Base-by-base conservation (phyloP, 1,140 invertebrate species). In the Megalopta genalis region DNA sequence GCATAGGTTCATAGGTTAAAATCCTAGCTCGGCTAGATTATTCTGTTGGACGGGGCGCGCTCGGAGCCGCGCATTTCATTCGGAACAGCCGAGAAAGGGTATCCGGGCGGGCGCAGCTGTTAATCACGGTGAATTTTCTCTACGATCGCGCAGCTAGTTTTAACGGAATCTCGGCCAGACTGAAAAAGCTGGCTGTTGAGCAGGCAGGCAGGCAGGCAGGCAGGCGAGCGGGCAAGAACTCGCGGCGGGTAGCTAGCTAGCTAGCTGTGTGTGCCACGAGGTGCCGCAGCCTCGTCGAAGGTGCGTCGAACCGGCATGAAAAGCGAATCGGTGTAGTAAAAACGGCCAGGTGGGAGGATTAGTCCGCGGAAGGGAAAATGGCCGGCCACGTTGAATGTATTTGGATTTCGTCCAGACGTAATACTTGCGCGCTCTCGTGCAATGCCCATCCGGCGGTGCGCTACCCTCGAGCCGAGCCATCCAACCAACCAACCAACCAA, bases 361-460 rank as follows among this genome's bases (percentile, higher is more conserved):
- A 85, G 75, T 60, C 37, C 21, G 54, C 74, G 23, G 39, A 64
- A 52, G 72, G 78, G 16, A 67, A 78, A 57, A 71, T 65, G 65
- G 77, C 27, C 54, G 42, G 67, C 52, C 27, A 49, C 37, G 76
- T 59, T 72, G 80, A 86, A 85, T 84, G 77, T 82, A 83, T 83
- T 87, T 84, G 87, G 82, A 86, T 84, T 86, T 88, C 65, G 80
- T 86, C 60, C 76, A 71, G 79, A 82, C 74, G 73, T 76, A 81
- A 81, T 80, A 74, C 77, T 68, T 46, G 74, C 60, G 74, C 60
- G 78, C 63, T 57, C 75, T 70, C 79, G 80, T 78, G 77, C 71
- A 84, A 86, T 83, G 76, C 62, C 71, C 76, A 60, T 81, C 66
- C 81, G 76, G 86, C 72, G 80, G 83, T 84, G 83, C 67, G 70